Evolutionary conservation across 2,113 vertebrate species (phyloP).

Genomic region (Daubentonia madagascariensis): DNA sequence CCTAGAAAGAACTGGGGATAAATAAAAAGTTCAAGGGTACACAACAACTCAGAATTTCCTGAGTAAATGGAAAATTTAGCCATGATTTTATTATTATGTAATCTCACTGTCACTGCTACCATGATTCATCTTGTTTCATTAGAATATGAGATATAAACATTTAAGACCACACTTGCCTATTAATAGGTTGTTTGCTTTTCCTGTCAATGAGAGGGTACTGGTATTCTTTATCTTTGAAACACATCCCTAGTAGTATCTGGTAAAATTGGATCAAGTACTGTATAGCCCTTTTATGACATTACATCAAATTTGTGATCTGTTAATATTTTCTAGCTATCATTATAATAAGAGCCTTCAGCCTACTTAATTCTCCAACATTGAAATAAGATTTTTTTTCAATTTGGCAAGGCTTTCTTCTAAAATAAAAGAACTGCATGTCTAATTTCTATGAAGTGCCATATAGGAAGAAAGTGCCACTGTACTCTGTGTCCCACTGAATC

Average conservation of each 20-base stretch:
- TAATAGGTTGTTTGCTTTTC: background rate
- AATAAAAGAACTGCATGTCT: background rate
- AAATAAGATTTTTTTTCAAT: background rate
- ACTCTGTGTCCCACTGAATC: background rate
- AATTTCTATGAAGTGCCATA: background rate
- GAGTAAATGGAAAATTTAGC: background rate
- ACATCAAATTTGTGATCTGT: background rate
- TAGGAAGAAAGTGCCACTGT: background rate
- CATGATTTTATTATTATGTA: background rate
- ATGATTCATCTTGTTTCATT: background rate
- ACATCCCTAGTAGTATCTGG: background rate
- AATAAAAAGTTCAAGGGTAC: background rate
- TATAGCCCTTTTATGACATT: background rate
- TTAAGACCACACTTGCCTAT: background rate
- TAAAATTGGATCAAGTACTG: background rate
- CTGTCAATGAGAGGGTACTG: background rate
- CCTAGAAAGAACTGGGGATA: background rate
- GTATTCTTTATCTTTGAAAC: background rate
- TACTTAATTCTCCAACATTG: background rate
- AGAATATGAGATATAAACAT: background rate
- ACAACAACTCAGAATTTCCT: background rate
- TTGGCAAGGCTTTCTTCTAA: background rate
- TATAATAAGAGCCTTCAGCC: background rate
- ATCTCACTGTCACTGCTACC: background rate
- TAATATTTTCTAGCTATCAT: background rate